Percentiles rank a stretch among this genome's conserved stretches.
Evolutionary conservation across 1,140 invertebrate genomes (phyloP).

Genomic region (Macrostomum lignano): DNA sequence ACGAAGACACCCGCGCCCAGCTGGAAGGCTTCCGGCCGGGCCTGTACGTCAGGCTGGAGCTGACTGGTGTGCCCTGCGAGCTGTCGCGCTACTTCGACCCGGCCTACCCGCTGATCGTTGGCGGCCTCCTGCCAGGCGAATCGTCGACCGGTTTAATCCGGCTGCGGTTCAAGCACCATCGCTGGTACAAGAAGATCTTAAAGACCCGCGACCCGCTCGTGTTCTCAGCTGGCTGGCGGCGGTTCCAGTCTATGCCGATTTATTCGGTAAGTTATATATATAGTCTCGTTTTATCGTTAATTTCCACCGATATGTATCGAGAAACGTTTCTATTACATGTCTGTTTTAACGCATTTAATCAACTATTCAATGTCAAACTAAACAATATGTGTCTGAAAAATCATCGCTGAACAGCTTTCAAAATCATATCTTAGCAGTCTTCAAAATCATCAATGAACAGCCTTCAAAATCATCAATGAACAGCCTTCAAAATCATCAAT

Average conservation of each 20-base stretch:
- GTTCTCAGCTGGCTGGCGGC: constrained; percentile 76
- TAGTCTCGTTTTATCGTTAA: no score
- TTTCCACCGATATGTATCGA: no score
- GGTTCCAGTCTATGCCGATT: constrained; percentile 89
- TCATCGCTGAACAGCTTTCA: no score
- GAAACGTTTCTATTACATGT: no score
- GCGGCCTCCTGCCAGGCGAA: constrained; percentile 63
- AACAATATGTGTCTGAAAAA: no score
- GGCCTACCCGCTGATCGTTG: constrained; percentile 62
- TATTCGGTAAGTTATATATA: no score
- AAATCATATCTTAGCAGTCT: no score
- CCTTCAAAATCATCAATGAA: no score
- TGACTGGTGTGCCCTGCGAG: constrained; percentile 53
- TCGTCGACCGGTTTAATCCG: constrained; percentile 76
- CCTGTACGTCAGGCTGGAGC: constrained; percentile 65
- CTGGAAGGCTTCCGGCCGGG: constrained; percentile 73
- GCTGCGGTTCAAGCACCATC: constrained; percentile 58
- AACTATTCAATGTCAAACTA: no score
- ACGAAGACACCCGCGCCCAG: constrained; percentile 54
- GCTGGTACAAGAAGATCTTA: constrained; percentile 77
- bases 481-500: no score
- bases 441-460: no score
- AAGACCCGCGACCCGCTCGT: constrained; percentile 85
- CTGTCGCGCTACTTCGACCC: constrained; percentile 72
- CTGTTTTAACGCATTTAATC: no score